A percentile compares a stretch with the other conserved stretches of the same genome.
Conservation (phyloP, 2,888 invertebrate genomes). For the Synergus japonicus region DNA sequence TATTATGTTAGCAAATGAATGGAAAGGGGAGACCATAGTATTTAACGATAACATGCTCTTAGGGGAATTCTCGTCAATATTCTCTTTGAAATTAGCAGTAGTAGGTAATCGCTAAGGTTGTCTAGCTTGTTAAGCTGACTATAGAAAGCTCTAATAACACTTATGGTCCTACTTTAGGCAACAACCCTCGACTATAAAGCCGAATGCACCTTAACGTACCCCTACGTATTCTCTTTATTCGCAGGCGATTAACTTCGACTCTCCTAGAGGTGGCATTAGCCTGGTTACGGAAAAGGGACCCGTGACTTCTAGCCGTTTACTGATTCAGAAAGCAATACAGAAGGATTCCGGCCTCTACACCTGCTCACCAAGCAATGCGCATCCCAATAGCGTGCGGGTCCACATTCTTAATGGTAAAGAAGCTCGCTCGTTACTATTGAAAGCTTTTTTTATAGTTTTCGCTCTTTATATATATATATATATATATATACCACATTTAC, state of each 20-base stretch:
- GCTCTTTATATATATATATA: not conserved
- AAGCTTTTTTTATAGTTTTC: not conserved
- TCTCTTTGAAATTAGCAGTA: constrained; percentile 6
- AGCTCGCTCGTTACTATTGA: constrained; percentile 62
- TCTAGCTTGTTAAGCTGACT: not conserved
- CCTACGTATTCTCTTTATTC: constrained; percentile 60
- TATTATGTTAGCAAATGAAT: not conserved
- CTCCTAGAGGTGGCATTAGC: constrained; percentile 91
- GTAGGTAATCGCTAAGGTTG: constrained; percentile 26
- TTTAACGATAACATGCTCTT: not conserved
- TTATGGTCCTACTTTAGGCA: constrained; percentile 6
- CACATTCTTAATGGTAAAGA: constrained; percentile 91
- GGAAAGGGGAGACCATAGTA: not conserved
- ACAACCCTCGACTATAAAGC: constrained; percentile 8
- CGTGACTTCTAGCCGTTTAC: constrained; percentile 88
- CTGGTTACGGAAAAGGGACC: constrained; percentile 92
- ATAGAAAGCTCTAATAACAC: constrained; percentile 27
- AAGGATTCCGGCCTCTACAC: constrained; percentile 90
- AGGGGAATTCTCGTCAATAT: not conserved
- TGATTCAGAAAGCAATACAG: constrained; percentile 89
- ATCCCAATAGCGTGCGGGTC: constrained; percentile 87
- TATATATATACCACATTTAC: no score
- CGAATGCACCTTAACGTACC: constrained; percentile 15
- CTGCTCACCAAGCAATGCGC: constrained; percentile 91
- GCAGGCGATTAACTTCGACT: constrained; percentile 93